phyloP scores from a whole-genome alignment of 2,113 vertebrate species.

The Sialia sialis region DNA sequence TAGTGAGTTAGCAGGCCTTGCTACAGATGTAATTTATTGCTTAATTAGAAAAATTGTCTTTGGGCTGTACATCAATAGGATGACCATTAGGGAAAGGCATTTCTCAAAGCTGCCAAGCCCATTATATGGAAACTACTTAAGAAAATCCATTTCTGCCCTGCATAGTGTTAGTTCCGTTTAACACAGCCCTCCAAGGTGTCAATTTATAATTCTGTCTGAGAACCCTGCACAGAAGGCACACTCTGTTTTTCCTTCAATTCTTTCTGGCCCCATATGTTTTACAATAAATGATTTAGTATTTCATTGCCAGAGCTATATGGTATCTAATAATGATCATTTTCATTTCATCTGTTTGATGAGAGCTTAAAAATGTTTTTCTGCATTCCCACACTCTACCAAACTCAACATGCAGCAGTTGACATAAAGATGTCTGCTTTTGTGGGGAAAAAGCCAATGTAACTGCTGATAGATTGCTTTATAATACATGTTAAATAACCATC shows the following conservation, averaged over 20 bases:
- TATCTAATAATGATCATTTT: not conserved
- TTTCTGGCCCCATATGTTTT: not conserved
- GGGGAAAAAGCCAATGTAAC: not conserved
- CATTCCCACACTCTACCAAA: not conserved
- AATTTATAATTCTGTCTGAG: constrained; percentile 27
- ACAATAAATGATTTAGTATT: not conserved
- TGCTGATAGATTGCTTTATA: not conserved
- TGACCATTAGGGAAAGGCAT: constrained; percentile 36
- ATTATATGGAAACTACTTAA: not conserved
- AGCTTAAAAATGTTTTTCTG: not conserved
- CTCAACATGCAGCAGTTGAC: not conserved
- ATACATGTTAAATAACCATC: not conserved
- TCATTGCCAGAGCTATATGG: not conserved
- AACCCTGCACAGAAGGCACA: not conserved
- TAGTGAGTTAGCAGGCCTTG: constrained; percentile 19
- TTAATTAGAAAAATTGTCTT: constrained; percentile 57
- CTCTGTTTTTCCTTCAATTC: not conserved
- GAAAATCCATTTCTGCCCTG: constrained; percentile 28
- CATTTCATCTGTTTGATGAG: not conserved
- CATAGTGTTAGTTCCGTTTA: constrained; percentile 5
- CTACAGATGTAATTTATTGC: constrained; percentile 49
- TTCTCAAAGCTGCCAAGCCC: constrained; percentile 26
- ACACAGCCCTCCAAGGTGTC: not conserved
- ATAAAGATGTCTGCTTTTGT: not conserved
- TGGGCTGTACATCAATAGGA: constrained; percentile 28